Evolutionary conservation across 2,113 vertebrate genomes (phyloP), one percentile per base, ranked within the genome.

Genomic region (Neolamprologus cancellatus): DNA sequence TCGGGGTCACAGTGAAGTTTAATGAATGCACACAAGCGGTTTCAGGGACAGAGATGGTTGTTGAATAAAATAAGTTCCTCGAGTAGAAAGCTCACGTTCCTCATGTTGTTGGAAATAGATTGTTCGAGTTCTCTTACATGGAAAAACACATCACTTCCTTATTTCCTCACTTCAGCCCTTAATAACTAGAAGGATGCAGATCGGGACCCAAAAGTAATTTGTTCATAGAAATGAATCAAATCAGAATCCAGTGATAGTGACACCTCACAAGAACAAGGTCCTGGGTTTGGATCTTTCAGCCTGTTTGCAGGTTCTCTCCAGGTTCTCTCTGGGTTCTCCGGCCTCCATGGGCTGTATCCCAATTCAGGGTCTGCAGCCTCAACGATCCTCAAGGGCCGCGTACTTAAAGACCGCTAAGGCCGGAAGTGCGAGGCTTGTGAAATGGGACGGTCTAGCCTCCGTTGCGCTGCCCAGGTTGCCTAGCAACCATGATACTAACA

Each of bases 121-220:
- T 69, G 36, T 25, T 71, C 8, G 1, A 71, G 64, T 25, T 71
- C 36, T 25, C 36, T 41, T 41, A 15, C n/a, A 69, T 23, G 36
- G 36, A 23, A 15, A 34, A 71, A 9, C 1, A 17, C 34, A 25
- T 44, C 66, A 3, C 66, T 44, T 71, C 66, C 66, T 69, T 23
- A 41, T 69, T 71, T 71, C 66, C 36, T 66, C 11, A 13, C 32
- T 0, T 71, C 66, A 71, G n/a, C n/a, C n/a, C 20, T 25, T 25
- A 44, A 44, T 25, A 28, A 46, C 66, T 1, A 25, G n/a, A 66
- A 39, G 4, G 3, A 39, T 66, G 32, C 11, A 46, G 3, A 15
- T 25, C 3, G 0, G 8, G n/a, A 71, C 0, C 8, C 66, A 71
- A 17, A 44, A 44, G 1, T 25, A 1, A 71, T 44, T 11, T 71